Conservation (phyloP, 2,113 vertebrate genomes). For the Grammomys dolichurus region DNA sequence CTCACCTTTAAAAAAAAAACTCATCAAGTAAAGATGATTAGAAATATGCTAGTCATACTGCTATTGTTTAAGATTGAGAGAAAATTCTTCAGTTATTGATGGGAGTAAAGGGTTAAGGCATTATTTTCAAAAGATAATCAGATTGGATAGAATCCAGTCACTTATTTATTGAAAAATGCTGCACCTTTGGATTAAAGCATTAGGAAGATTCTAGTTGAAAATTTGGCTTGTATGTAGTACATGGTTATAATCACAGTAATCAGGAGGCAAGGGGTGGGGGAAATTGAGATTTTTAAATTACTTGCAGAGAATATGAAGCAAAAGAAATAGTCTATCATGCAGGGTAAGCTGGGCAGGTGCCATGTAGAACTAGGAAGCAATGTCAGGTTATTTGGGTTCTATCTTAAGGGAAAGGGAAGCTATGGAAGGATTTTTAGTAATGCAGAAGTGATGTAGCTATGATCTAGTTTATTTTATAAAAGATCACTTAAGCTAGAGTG, state of each 20-base stretch:
- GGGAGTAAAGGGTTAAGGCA: neutral
- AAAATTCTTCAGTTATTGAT: neutral
- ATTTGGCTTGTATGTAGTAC: neutral
- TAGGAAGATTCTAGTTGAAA: conserved; percentile 40
- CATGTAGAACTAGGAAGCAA: neutral
- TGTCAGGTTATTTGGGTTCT: neutral
- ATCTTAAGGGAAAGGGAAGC: neutral
- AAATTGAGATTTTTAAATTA: conserved; percentile 34
- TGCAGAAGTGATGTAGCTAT: conserved; percentile 6
- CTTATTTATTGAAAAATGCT: neutral
- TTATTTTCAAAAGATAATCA: conserved; percentile 44
- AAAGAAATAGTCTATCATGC: conserved; percentile 6
- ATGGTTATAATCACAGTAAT: neutral
- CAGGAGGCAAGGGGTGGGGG: neutral
- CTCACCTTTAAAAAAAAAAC: conserved; percentile 15
- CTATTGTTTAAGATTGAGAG: conserved; percentile 16
- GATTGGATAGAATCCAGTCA: conserved; percentile 15
- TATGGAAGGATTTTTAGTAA: conserved; percentile 10
- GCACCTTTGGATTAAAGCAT: conserved; percentile 41
- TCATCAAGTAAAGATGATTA: conserved; percentile 17
- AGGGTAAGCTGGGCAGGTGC: neutral
- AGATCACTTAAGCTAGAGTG: neutral
- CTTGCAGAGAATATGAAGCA: neutral
- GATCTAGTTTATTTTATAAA: conserved; percentile 9
- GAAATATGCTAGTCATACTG: neutral